Conservation (phyloP, 2,888 invertebrate genomes). For the Trachelus stipa region DNA sequence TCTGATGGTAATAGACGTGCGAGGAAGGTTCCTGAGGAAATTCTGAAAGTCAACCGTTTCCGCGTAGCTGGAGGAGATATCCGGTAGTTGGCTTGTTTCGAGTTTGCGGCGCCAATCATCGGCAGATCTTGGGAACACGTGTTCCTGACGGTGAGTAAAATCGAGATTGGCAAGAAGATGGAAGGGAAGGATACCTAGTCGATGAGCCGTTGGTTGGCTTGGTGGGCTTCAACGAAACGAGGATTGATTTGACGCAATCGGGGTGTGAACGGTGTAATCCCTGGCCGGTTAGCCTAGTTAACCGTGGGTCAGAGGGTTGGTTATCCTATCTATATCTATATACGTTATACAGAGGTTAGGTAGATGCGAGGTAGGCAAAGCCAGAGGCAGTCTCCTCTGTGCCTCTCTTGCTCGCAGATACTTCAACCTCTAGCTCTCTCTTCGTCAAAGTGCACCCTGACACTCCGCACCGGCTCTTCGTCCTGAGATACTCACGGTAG, state of each 20-base stretch:
- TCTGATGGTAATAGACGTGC: not conserved
- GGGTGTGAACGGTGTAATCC: slow-evolving; percentile 33
- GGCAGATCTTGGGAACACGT: not conserved
- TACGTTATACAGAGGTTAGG: not conserved
- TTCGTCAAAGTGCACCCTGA: not conserved
- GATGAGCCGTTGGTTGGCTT: not conserved
- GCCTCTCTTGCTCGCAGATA: not conserved
- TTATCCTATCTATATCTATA: not conserved
- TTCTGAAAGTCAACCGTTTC: not conserved
- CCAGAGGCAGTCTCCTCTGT: not conserved
- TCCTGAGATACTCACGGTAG: not conserved
- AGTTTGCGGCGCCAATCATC: not conserved
- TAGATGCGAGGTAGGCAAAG: not conserved
- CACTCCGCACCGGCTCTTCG: not conserved
- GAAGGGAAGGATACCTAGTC: not conserved
- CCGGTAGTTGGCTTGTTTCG: not conserved
- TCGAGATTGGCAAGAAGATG: not conserved
- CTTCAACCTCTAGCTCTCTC: not conserved
- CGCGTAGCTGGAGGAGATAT: not conserved
- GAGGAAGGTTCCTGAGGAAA: not conserved
- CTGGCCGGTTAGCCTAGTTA: slow-evolving; percentile 27
- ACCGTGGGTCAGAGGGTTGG: slow-evolving; percentile 8
- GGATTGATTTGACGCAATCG: slow-evolving; percentile 24
- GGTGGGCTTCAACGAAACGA: not conserved
- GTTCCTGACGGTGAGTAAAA: not conserved